Evolutionary conservation across 2,888 invertebrate species (phyloP), one percentile per base, ranked within the genome.

Genomic region (Eupithecia tripunctaria): DNA sequence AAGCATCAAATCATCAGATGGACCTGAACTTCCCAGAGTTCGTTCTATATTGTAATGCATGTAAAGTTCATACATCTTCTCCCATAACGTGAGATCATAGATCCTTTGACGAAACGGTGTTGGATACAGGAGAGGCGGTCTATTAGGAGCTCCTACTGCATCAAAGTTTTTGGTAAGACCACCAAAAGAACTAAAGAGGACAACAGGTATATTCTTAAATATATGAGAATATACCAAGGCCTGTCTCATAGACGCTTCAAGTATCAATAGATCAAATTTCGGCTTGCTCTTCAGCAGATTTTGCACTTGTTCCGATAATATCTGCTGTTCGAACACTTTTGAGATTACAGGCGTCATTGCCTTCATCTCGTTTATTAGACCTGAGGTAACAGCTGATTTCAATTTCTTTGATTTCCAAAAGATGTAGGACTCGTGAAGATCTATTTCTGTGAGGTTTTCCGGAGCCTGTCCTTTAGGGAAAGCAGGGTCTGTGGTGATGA

Each of bases 401-500:
- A 29, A 68, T 5, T 71, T 60, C 6, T 74, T n/a, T 7, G 29
- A 8, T 73, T 68, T 41, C 68, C 62, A 88, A 76, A 86, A 81
- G 6, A 74, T 56, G 27, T 87, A 86, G 0, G 87, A 84, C 25
- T 82, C 68, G 32, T 85, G 82, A 0, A 89, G 64, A 64, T 89
- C 84, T 14, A 92, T 88, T 81, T 92, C 89, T n/a, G 82, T 91
- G 1, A 92, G 80, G 75, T 94, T 95, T 1, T 47, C n/a, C 1
- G 87, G 88, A 0, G 83, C 10, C 59, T 79, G 21, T 27, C 81
- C 89, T 74, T 86, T 82, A 0, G 82, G 76, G 36, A 84, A 91
- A 0, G 76, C 84, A 10, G 94, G 93, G 74, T 94, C 81, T 36
- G 95, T 70, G 2, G 95, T 94, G 0, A 94, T 78, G 0, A 93